Base-by-base conservation (phyloP, 2,888 invertebrate genomes). In the Brenthis daphne region DNA sequence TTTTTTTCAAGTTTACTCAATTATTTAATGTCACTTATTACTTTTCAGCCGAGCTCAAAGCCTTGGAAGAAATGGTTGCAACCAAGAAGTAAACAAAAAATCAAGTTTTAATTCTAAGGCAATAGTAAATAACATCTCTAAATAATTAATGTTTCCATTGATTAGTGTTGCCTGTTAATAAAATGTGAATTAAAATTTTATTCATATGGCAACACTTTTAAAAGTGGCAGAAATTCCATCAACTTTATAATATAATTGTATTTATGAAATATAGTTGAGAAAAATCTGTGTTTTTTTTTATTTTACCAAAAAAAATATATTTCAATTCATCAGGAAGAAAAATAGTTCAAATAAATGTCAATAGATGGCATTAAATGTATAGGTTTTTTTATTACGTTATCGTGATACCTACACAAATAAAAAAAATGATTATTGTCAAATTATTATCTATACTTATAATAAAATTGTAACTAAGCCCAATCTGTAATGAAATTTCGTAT, bases 31-130 rank as follows among this genome's bases (percentile, higher is more conserved):
- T 43, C 69, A 65, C 73, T 60, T 73, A 75, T 77, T 77, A 56
- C 68, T 77, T 93, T 93, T 73, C 91, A 94, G 94, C 85, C 12
- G 94, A 94, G 83, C 67, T 90, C 29, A 91, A 92, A 75, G 74
- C 80, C 2, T 69, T 93, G 1, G 91, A 93, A 73, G 93, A 92
- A 1, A 81, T 92, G 82, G 76, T 84, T 1, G 51, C 79, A 1
- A 63, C 77, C 37, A 83, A 85, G 75, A 85, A 87, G 71, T 89
- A 83, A 84, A 83, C 72, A 43, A 24, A n/a, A 50, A 53, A 72
- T 61, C 71, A 71, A 74, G 68, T 43, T 55, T 71, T 86, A 84
- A 76, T 78, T 77, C 33, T 89, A 89, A 89, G 88, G 61, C 11
- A 76, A 83, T 81, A 85, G 83, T 85, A 82, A 74, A 78, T 68